Percentiles rank a stretch among this genome's conserved stretches.
Evolutionary conservation across 1,140 invertebrate species (phyloP).

Genomic region (Sminthurides bifidus): DNA sequence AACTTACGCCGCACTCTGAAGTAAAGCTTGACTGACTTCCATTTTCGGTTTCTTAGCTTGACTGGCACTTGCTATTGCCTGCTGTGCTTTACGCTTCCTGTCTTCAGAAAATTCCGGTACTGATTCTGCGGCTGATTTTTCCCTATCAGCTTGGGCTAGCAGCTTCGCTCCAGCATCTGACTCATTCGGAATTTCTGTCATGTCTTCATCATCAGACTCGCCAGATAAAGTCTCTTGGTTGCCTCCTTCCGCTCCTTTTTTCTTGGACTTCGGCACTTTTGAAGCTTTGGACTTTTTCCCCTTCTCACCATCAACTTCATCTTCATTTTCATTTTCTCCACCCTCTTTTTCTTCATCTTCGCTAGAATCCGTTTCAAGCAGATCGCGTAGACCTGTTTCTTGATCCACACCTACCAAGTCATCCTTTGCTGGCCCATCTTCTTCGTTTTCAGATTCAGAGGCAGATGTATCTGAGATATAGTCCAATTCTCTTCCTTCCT

Average conservation of each 20-base stretch:
- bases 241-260: conserved; percentile 30
- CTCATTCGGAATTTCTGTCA: too few species aligned
- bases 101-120: neutral
- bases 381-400: conserved; percentile 73
- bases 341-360: conserved; percentile 50
- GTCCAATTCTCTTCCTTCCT: conserved; percentile 79
- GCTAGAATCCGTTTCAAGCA: conserved; percentile 69
- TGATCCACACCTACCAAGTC: conserved; percentile 66
- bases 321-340: conserved; percentile 26
- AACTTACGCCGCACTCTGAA: conserved; percentile 30
- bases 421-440: conserved; percentile 54
- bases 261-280: conserved; percentile 25
- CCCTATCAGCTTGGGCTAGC: neutral
- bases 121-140: conserved; percentile 9
- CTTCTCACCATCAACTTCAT: conserved; percentile 11
- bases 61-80: neutral
- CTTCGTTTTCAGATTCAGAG: conserved; percentile 50
- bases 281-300: conserved; percentile 7
- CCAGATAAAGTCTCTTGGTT: conserved; percentile 53
- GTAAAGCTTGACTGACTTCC: conserved; percentile 38
- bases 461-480: conserved; percentile 64
- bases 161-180: too few species aligned
- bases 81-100: conserved; percentile 39
- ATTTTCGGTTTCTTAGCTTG: conserved; percentile 49
- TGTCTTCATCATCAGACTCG: conserved; percentile 53